A percentile compares a stretch with the other conserved stretches of the same genome.
These are phyloP conservation scores for Leptinotarsa defecta DNA, from an alignment of 1,140 invertebrate species.

Conservation along the genomic window DNA sequence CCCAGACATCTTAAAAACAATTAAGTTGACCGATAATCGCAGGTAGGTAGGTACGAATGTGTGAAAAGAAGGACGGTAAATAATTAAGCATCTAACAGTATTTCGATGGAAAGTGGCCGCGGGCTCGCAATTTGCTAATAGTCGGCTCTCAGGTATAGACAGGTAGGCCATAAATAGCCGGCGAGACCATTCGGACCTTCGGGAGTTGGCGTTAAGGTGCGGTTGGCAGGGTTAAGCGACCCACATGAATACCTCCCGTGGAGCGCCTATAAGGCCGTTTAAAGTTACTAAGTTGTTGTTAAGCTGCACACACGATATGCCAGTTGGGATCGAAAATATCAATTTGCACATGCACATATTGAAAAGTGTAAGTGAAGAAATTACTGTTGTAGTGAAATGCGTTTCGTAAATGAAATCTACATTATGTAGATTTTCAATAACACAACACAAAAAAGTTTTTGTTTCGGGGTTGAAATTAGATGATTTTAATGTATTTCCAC, in stretches of 20 bases:
- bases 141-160: slow-evolving; percentile 27
- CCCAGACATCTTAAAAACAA: too few species aligned
- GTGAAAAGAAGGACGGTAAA: neutral
- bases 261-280: slow-evolving; percentile 17
- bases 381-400: too few species aligned
- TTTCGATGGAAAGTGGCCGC: neutral
- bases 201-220: slow-evolving; percentile 43
- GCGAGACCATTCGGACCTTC: slow-evolving; percentile 33
- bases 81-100: neutral
- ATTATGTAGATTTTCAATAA: too few species aligned
- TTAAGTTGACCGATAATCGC: neutral
- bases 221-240: slow-evolving; percentile 40
- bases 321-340: too few species aligned
- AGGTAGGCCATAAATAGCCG: slow-evolving; percentile 37
- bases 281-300: neutral
- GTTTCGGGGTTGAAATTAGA: too few species aligned
- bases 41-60: neutral
- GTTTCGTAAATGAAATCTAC: too few species aligned
- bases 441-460: too few species aligned
- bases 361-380: too few species aligned
- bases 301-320: neutral
- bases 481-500: too few species aligned
- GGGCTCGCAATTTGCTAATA: slow-evolving; percentile 27
- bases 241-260: slow-evolving; percentile 37
- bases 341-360: too few species aligned